A percentile compares a stretch with the other conserved stretches of the same genome.
These are phyloP conservation scores for Notothenia coriiceps DNA, from an alignment of 2,113 vertebrate species.

Conservation along the genomic window DNA sequence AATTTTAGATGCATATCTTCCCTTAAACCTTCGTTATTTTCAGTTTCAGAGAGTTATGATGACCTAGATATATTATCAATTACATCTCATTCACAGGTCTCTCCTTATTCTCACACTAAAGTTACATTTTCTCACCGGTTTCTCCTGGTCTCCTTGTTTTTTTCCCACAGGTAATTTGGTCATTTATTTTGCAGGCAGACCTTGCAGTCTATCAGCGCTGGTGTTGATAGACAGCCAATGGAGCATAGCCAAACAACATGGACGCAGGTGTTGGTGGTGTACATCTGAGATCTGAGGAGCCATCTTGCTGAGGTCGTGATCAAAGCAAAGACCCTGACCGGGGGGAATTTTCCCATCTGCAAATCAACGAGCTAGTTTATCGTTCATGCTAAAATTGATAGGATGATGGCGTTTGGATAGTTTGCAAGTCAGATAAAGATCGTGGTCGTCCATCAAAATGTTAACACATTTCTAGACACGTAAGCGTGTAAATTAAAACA, in stretches of 20 bases:
- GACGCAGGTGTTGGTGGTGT: slow-evolving; percentile 77
- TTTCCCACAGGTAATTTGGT: slow-evolving; percentile 59
- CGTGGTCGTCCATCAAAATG: slow-evolving; percentile 58
- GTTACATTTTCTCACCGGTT: slow-evolving; percentile 25
- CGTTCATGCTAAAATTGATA: slow-evolving; percentile 70
- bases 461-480: slow-evolving; percentile 48
- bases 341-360: slow-evolving; percentile 44
- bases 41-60: not conserved
- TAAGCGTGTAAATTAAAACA: slow-evolving; percentile 50
- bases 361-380: slow-evolving; percentile 59
- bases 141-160: not conserved
- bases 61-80: not conserved
- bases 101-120: not conserved
- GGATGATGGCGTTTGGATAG: slow-evolving; percentile 73
- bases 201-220: slow-evolving; percentile 59
- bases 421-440: slow-evolving; percentile 70
- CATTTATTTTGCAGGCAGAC: slow-evolving; percentile 68
- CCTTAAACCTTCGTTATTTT: not conserved
- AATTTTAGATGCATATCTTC: too few relatives aligned
- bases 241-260: slow-evolving; percentile 64
- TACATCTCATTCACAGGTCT: slow-evolving; percentile 1
- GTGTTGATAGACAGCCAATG: slow-evolving; percentile 62
- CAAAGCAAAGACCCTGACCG: slow-evolving; percentile 68
- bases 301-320: slow-evolving; percentile 57
- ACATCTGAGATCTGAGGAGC: slow-evolving; percentile 55